Evolutionary conservation across 2,888 invertebrate genomes (phyloP).

Genomic region (Meteorus cinctellus): DNA sequence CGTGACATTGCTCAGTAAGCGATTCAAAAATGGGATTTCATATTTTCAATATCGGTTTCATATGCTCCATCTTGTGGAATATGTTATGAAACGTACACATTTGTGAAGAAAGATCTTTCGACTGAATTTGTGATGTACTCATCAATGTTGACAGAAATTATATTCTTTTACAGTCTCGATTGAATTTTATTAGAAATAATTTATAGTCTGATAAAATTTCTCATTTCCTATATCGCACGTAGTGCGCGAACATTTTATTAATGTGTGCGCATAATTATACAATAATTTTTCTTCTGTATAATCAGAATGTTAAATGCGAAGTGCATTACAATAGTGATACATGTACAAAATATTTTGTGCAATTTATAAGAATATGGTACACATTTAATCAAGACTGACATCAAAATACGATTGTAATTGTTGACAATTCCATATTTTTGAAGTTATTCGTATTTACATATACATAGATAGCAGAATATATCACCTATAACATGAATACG

Average conservation of each 20-base stretch:
- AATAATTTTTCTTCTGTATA: constrained; percentile 32
- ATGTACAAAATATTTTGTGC: constrained; percentile 62
- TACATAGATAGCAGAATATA: background rate
- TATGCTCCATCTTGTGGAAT: background rate
- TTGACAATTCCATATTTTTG: background rate
- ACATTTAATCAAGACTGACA: background rate
- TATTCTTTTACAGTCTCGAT: too few relatives aligned
- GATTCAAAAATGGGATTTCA: background rate
- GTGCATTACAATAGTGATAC: constrained; percentile 50
- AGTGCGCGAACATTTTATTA: background rate
- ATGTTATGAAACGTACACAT: background rate
- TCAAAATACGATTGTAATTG: background rate
- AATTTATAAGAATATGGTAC: constrained; percentile 30
- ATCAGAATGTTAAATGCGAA: constrained; percentile 51
- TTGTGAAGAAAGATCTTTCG: too few relatives aligned
- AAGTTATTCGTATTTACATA: background rate
- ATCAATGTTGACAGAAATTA: too few relatives aligned
- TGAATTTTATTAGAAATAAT: too few relatives aligned
- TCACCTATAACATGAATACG: background rate
- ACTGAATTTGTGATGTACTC: too few relatives aligned
- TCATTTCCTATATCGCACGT: constrained; percentile 13
- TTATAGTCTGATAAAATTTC: too few relatives aligned
- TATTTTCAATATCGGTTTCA: background rate
- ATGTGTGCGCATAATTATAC: constrained; percentile 18
- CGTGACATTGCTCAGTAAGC: background rate